Base-by-base conservation (phyloP, 2,888 invertebrate species). In the Perizoma flavofasciatum region DNA sequence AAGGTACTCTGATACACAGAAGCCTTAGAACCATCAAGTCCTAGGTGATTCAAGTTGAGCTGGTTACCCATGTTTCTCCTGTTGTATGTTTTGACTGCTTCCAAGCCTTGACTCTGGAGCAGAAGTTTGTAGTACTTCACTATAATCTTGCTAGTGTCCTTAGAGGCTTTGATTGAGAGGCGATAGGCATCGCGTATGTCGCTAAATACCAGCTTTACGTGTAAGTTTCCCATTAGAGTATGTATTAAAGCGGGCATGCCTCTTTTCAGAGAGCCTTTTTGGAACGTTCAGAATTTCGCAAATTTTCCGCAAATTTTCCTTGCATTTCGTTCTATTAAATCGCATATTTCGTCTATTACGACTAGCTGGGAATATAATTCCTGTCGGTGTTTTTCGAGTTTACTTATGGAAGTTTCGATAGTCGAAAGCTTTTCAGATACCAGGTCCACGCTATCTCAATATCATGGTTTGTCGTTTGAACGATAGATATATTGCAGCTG, bases 401-500 rank as follows among this genome's bases (percentile, higher is more conserved):
- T n/a, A 0, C 3, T 34, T 9, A 52, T 52, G 8, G 33, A n/a
- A 3, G 6, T 44, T 22, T 52, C 33, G 6, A 52, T 32, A 5
- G 43, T 34, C 5, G 44, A 22, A 6, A 52, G 44, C 44, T 52
- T 43, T 4, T 44, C 44, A 3, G 51, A 52, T 4, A 52, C 34
- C 8, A 52, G 34, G 6, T 33, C 35, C 5, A 52, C 35, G 51
- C 43, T 32, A 35, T 52, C 41, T 52, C 51, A 5, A 52, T 44
- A 1, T 52, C 44, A 3, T 32, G 10, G 4, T 43, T 43, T n/a
- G 34, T 7, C 9, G 10, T n/a, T 5, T 33, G 50, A 8, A 43
- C 40, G 41, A 5, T 49, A 63, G 59, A 35, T 5, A 65, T 40
- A n/a, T 45, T 45, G 2, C 6, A 4, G n/a, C n/a, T 33, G 6